Percentiles rank a stretch among this genome's conserved stretches.
Conservation (phyloP, 1,140 invertebrate species). For the Brachionus asplanchnoidis region DNA sequence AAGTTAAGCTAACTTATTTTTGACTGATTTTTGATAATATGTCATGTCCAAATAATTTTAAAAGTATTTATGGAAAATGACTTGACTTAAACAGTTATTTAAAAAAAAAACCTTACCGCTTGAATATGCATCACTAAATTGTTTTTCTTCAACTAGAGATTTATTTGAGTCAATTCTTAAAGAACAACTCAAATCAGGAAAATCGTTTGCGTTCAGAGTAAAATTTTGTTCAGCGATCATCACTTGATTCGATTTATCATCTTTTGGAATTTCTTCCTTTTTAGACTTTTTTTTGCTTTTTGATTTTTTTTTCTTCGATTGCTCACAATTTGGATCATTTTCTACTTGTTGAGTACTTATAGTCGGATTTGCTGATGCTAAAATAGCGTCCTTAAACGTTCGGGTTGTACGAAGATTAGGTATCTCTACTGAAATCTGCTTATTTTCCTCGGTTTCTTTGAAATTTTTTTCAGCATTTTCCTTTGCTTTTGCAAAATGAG, state of each 20-base stretch:
- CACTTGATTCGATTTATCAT: background rate
- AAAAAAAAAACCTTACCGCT: background rate
- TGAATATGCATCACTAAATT: background rate
- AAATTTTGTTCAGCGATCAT: background rate
- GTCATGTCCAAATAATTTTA: background rate
- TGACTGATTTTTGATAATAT: no score
- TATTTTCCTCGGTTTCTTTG: background rate
- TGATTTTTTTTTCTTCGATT: background rate
- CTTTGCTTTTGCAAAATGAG: background rate
- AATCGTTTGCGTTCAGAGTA: background rate
- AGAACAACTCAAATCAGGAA: background rate
- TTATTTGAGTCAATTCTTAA: background rate
- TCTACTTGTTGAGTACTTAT: background rate
- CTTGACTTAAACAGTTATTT: no score
- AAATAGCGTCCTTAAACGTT: background rate
- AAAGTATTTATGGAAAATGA: no score
- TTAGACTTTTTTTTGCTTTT: background rate
- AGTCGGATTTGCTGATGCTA: background rate
- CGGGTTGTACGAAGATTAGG: background rate
- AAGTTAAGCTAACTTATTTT: no score
- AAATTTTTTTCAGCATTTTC: background rate
- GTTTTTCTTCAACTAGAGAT: background rate
- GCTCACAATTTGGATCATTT: no score
- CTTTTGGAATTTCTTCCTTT: background rate
- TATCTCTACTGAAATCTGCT: background rate